These are phyloP conservation scores for Euglossa dilemma DNA, from an alignment of 1,140 invertebrate species.

Conservation along the genomic window DNA sequence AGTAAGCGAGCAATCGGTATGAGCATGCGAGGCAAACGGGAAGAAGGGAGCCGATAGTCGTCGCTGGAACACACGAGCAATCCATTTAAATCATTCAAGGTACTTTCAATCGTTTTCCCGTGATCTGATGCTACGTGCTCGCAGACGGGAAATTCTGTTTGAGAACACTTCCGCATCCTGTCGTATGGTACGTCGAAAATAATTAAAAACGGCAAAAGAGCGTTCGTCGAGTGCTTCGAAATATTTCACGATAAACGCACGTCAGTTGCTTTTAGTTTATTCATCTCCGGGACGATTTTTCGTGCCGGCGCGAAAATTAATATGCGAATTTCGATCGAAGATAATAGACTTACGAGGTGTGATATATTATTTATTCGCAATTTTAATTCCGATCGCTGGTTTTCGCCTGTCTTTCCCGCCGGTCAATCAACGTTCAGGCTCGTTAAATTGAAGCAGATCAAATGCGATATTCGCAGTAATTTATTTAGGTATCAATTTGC, in stretches of 20 bases:
- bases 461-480: no score
- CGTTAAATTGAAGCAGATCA: no score
- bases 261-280: neutral
- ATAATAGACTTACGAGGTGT: no score
- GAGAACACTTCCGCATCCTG: neutral
- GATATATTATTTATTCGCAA: no score
- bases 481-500: no score
- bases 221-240: neutral
- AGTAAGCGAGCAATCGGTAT: constrained; percentile 29
- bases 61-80: constrained; percentile 45
- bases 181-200: neutral
- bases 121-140: neutral
- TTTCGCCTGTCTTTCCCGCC: no score
- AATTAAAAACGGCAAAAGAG: neutral
- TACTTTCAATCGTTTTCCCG: constrained; percentile 33
- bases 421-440: no score
- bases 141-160: constrained; percentile 16
- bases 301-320: no score
- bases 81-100: constrained; percentile 50
- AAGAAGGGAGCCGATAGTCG: constrained; percentile 16
- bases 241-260: neutral
- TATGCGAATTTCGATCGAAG: no score
- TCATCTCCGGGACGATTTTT: no score
- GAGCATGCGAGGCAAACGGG: constrained; percentile 5
- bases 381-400: no score